Conservation (phyloP, 2,888 invertebrate genomes). For the Hemaris fuciformis region DNA sequence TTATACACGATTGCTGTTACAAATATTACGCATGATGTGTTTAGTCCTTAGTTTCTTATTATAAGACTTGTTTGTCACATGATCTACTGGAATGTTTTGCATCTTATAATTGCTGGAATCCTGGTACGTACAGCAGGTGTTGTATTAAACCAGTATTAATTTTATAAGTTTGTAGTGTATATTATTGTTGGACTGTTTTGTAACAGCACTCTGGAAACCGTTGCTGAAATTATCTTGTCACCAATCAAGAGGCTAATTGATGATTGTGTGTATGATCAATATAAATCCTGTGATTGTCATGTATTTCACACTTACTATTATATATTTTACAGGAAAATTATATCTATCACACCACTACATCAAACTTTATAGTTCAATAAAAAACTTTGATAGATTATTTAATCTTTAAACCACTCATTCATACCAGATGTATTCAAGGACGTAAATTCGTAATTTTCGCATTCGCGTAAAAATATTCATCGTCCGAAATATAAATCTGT, state of each 20-base stretch:
- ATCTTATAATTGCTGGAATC: neutral
- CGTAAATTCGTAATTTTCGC: neutral
- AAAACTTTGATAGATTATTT: neutral
- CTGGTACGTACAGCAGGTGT: neutral
- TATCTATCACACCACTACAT: neutral
- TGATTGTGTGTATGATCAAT: too few relatives aligned
- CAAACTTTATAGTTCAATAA: neutral
- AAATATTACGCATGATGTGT: neutral
- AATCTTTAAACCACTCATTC: neutral
- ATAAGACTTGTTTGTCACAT: neutral
- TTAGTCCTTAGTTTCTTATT: neutral
- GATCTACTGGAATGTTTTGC: neutral
- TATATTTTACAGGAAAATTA: too few relatives aligned
- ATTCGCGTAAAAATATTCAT: neutral
- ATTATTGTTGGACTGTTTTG: too few relatives aligned
- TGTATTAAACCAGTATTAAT: neutral
- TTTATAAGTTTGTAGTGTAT: neutral
- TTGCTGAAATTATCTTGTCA: too few relatives aligned
- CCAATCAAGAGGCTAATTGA: too few relatives aligned
- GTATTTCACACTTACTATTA: too few relatives aligned
- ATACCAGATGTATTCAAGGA: conserved; percentile 1
- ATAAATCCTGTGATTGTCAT: too few relatives aligned
- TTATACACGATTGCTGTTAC: neutral
- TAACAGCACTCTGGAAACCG: too few relatives aligned
- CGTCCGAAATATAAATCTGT: conserved; percentile 8